Percentiles rank a stretch among this genome's conserved stretches.
These are phyloP conservation scores for Monodelphis domestica DNA, from an alignment of 2,797 vertebrate genomes.

Conservation along the genomic window DNA sequence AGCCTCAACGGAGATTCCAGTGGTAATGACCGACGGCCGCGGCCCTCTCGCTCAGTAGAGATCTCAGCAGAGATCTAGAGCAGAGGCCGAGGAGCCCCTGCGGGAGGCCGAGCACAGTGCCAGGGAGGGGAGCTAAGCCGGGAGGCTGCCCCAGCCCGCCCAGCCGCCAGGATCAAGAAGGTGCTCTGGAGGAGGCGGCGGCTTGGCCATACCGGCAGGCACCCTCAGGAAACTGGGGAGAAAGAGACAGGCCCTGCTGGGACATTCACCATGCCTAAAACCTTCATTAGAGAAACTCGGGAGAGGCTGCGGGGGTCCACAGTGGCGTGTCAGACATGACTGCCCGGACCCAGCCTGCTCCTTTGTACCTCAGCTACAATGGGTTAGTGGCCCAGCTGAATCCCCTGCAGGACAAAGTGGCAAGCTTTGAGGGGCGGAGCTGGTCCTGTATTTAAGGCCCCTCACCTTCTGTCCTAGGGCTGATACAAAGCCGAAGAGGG, in stretches of 20 bases:
- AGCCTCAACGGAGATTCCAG: slow-evolving; percentile 91
- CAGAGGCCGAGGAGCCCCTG: not conserved
- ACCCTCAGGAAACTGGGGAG: not conserved
- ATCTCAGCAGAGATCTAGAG: not conserved
- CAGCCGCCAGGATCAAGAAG: not conserved
- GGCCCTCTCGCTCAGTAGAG: not conserved
- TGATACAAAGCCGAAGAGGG: no score
- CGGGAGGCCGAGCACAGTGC: not conserved
- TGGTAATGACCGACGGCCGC: slow-evolving; percentile 85
- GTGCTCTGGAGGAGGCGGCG: not conserved
- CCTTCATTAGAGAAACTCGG: not conserved
- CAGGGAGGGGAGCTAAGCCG: not conserved
- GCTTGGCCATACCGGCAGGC: no score
- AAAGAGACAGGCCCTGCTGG: no score
- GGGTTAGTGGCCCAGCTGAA: not conserved
- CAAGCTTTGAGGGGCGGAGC: no score
- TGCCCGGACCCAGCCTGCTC: no score
- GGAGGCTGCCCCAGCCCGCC: no score
- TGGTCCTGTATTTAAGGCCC: no score
- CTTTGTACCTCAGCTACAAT: not conserved
- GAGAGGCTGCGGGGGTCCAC: not conserved
- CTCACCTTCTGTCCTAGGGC: no score
- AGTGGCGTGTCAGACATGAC: not conserved
- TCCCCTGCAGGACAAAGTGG: no score
- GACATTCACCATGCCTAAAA: not conserved